Base-by-base conservation (phyloP, 2,888 invertebrate genomes). In the Dromius quadrimaculatus region DNA sequence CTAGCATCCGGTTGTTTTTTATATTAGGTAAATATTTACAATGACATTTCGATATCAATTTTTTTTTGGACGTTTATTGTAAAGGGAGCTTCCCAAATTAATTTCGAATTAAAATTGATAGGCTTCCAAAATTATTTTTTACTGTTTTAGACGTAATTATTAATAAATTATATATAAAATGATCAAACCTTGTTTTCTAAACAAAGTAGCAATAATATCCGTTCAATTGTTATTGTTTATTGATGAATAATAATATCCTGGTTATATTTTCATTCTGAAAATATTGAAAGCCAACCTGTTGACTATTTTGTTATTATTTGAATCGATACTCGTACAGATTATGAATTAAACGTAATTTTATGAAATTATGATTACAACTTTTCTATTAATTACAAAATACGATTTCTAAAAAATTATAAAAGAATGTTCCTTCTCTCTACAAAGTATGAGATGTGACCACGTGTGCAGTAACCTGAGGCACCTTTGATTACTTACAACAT, bases 401-500 rank as follows among this genome's bases (percentile, higher is more conserved):
- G n/a, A n/a, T n/a, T n/a, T n/a, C n/a, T n/a, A n/a, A n/a, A n/a
- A n/a, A n/a, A n/a, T n/a, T n/a, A n/a, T n/a, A n/a, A n/a, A n/a
- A n/a, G n/a, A n/a, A n/a, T n/a, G n/a, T n/a, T n/a, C n/a, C n/a
- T n/a, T 43, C 8, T 11, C 8, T 8, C 13, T 9, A 57, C 15
- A 57, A 23, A 9, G 23, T 54, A 11, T 20, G 38, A n/a, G n/a
- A 32, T 62, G 65, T 38, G 38, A 43, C 50, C 50, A 54, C 50
- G 50, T 54, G 50, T 64, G 34, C 36, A 20, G 62, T 41, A 62
- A 62, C 62, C 34, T 50, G 19, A 57, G 68, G 57, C 57, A 9
- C 19, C 69, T 69, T 69, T 69, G 69, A 69, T 69, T 69, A n/a
- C n/a, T n/a, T n/a, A 69, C 47, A 69, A 47, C 43, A 45, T 34